Evolutionary conservation across 2,797 vertebrate genomes (phyloP).

Genomic region (Pitangus sulphuratus): DNA sequence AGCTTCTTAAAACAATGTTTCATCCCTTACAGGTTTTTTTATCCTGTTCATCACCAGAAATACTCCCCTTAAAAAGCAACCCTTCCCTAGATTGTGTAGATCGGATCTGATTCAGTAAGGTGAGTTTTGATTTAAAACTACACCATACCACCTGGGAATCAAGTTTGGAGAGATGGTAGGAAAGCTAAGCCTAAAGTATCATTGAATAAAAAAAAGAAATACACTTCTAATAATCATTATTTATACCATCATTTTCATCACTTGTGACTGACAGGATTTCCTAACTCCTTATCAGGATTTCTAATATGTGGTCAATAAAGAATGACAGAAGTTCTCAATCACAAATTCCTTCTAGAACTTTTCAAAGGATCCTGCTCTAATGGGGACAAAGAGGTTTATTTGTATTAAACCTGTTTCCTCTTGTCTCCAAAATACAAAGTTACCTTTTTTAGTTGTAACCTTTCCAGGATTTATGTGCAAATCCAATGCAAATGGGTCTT

Average conservation of each 20-base stretch:
- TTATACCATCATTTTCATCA: background rate
- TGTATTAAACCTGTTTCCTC: background rate
- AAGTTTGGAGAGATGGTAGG: background rate
- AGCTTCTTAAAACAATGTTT: background rate
- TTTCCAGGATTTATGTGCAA: background rate
- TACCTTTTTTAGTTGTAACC: background rate
- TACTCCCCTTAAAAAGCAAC: background rate
- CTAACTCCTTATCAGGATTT: background rate
- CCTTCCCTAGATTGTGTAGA: conserved; percentile 6
- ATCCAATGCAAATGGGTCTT: background rate
- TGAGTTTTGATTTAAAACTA: background rate
- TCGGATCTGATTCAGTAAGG: conserved; percentile 26
- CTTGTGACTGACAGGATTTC: background rate
- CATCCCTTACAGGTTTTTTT: conserved; percentile 46
- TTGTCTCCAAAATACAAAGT: background rate
- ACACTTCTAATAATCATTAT: background rate
- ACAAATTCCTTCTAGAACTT: background rate
- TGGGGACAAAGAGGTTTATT: background rate
- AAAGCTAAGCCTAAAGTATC: background rate
- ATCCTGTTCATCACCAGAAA: background rate
- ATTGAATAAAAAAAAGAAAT: background rate
- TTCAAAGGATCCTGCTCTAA: background rate
- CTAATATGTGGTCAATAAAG: background rate
- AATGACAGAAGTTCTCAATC: background rate
- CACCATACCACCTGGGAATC: background rate